Percentiles rank a stretch among this genome's conserved stretches.
Evolutionary conservation across 2,888 invertebrate species (phyloP).

Genomic region (Deroplatys truncata): DNA sequence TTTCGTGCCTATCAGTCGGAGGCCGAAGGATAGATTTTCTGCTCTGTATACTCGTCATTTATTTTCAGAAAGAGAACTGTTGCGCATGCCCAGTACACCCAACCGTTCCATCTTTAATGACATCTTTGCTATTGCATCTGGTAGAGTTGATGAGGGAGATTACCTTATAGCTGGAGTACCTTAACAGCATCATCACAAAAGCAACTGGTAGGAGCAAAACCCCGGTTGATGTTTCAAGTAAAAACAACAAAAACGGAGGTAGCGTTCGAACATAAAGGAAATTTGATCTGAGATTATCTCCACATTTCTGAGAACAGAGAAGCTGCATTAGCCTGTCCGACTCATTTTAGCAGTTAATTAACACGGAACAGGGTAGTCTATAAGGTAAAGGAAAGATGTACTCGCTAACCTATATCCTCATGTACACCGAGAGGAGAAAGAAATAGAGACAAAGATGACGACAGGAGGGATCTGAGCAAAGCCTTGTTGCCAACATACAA

Average conservation of each 20-base stretch:
- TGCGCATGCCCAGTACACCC: not conserved
- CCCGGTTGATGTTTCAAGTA: not conserved
- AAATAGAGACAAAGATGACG: not conserved
- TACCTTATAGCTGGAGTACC: not conserved
- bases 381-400: conserved; percentile 7
- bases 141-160: not conserved
- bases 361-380: not conserved
- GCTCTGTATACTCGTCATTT: not conserved
- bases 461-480: not conserved
- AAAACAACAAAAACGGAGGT: not conserved
- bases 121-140: not conserved
- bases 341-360: conserved; percentile 9
- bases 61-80: not conserved
- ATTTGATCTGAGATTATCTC: conserved; percentile 13
- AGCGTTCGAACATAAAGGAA: conserved; percentile 10
- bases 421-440: not conserved
- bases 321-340: conserved; percentile 15
- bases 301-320: conserved; percentile 4
- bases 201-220: not conserved
- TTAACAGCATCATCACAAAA: not conserved
- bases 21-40: not conserved
- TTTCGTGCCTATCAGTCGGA: too few relatives aligned
- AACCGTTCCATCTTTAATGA: not conserved
- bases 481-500: conserved; percentile 13
- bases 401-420: conserved; percentile 13